Base-by-base conservation (phyloP, 2,113 vertebrate genomes). In the Mohoua ochrocephala region DNA sequence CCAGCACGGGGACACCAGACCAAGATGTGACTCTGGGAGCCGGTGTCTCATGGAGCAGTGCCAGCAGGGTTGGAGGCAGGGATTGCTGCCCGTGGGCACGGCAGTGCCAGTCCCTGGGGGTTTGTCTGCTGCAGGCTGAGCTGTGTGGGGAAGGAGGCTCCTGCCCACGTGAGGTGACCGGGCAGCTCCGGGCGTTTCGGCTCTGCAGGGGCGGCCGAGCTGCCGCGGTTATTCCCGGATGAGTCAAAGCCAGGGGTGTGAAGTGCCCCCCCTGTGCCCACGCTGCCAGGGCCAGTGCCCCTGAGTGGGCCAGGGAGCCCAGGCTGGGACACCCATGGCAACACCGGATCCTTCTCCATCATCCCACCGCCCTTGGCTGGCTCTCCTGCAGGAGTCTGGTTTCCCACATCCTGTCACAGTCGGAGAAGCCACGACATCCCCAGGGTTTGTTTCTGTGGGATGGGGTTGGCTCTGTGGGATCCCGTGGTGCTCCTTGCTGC, bases 21-120 rank as follows among this genome's bases (percentile, higher is more conserved):
- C 2, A 0, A 17, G 61, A 2, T 2, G 69, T 13, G 77, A 3
- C 54, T 23, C 44, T 1, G 11, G 76, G 37, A 57, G 2, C 13
- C 0, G 15, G 4, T 1, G 3, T 6, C 67, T 15, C 7, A 0
- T 13, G 37, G 33, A 4, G 68, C 5, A 6, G 53, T 30, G 50
- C 52, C 9, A 6, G 50, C 20, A 10, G 33, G 21, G 10, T 5
- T 1, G 16, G 52, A 22, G 54, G 54, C 57, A 35, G 68, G 49
- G n/a, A 7, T 15, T 8, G 61, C 70, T 49, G 52, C 4, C 27
- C 0, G 4, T 2, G 9, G 59, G 85, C 30, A 9, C 4, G 5
- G 68, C 53, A 14, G 13, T 15, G 75, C 1, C 75, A 12, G 31
- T 47, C 75, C 24, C 20, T 10, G 33, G 1, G 20, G 64, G 7